phyloP scores from a whole-genome alignment of 2,113 vertebrate species.

The Phodopus roborovskii region DNA sequence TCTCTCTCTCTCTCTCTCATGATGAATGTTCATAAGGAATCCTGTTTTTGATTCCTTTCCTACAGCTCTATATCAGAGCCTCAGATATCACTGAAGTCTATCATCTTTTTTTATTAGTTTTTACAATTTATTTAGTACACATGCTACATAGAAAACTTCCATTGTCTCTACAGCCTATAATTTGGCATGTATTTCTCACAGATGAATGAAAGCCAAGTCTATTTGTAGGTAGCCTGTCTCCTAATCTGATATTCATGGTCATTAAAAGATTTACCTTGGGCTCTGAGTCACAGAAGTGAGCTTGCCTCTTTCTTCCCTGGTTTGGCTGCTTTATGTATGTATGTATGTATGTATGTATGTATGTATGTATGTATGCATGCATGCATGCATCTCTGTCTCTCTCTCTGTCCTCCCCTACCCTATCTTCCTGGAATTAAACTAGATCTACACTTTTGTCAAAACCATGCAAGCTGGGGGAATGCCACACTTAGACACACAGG shows the following conservation, averaged over 20 bases:
- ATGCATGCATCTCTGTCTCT: background rate
- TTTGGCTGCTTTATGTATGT: background rate
- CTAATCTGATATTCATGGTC: background rate
- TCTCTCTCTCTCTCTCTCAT: background rate
- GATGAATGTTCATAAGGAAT: background rate
- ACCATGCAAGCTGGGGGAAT: conserved; percentile 34
- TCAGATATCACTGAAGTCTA: conserved; percentile 11
- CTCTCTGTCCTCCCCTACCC: background rate
- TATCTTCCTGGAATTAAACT: background rate
- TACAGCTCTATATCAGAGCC: background rate
- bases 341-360: background rate
- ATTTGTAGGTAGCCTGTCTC: conserved; percentile 31
- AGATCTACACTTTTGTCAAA: conserved; percentile 17
- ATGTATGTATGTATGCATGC: background rate
- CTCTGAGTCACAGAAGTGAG: background rate
- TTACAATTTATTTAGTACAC: background rate
- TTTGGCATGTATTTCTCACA: conserved; percentile 30
- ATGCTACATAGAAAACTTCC: background rate
- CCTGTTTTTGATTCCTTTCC: background rate
- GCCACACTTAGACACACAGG: background rate
- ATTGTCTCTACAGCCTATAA: conserved; percentile 13
- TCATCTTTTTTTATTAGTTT: background rate
- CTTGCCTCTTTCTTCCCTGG: background rate
- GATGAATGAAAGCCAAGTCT: conserved; percentile 19
- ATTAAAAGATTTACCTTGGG: background rate